phyloP scores from a whole-genome alignment of 2,888 invertebrate genomes.

The Nephrocerus scutellatus region DNA sequence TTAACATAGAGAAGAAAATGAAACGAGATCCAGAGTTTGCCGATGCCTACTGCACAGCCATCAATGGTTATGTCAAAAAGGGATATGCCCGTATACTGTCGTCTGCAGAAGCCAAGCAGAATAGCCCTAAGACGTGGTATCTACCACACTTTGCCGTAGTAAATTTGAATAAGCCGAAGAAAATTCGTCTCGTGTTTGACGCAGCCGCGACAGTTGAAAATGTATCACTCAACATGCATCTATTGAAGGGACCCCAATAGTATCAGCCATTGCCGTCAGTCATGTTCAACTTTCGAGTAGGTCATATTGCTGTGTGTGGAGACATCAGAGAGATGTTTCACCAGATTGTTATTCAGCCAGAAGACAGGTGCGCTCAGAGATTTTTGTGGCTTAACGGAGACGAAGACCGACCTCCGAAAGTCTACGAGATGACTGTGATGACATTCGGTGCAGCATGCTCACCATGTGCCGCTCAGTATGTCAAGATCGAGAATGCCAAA shows the following conservation, averaged over 20 bases:
- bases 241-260: constrained; percentile 18
- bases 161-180: constrained; percentile 16
- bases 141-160: constrained; percentile 23
- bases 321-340: constrained; percentile 23
- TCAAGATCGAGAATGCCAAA: constrained; percentile 14
- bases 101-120: constrained; percentile 8
- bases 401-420: constrained; percentile 4
- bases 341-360: constrained; percentile 9
- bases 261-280: constrained; percentile 17
- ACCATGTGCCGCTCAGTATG: constrained; percentile 17
- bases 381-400: constrained; percentile 20
- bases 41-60: constrained; percentile 12
- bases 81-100: constrained; percentile 17
- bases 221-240: constrained; percentile 15
- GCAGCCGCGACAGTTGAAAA: constrained; percentile 17
- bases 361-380: constrained; percentile 10
- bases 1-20: constrained; percentile 15
- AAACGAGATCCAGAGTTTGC: constrained; percentile 11
- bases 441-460: constrained; percentile 23
- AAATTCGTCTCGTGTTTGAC: constrained; percentile 18
- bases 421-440: constrained; percentile 21
- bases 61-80: constrained; percentile 10
- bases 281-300: constrained; percentile 17
- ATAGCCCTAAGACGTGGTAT: constrained; percentile 22
- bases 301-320: constrained; percentile 14